Evolutionary conservation across 2,113 vertebrate genomes (phyloP), one percentile per base, ranked within the genome.

Genomic region (Girardinichthys multiradiatus): DNA sequence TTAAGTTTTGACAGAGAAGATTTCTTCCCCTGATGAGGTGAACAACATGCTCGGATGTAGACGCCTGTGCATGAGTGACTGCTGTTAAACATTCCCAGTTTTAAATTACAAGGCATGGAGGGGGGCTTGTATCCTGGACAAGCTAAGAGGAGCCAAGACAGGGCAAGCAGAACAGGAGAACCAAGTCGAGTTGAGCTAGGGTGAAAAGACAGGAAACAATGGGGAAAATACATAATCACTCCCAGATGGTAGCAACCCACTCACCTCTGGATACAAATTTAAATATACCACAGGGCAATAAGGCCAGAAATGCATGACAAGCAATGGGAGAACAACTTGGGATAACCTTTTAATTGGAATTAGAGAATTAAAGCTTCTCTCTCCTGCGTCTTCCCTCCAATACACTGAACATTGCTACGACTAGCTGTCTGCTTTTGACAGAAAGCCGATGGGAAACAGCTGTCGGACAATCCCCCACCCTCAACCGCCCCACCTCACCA

Each of bases 381-480:
- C 61, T 12, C 37, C 83, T 69, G 64, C 71, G 30, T 60, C 80
- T 79, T 76, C 69, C 79, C 70, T 83, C 64, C 68, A 83, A 90
- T 78, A 86, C 87, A 58, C 74, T 12, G 85, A 70, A 77, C 74
- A 57, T 70, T 70, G 69, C 54, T 80, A 65, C 45, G 28, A 91
- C 84, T 74, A 80, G 48, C 82, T 80, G 83, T 82, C 84, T 87
- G 72, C 79, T 78, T 88, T 80, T 79, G 89, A 90, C 82, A 89
- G 81, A 89, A 79, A 51, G 39, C 86, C 91, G 91, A 94, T 93
- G 88, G 88, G 89, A 94, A 94, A 91, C 93, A 94, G 91, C 92
- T 94, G 93, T 86, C 86, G 74, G 72, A 81, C 60, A n/a, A 65
- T 68, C 71, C 61, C 77, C 70, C 30, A 61, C 5, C 39, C 35